These are phyloP conservation scores for Clarias magur DNA, from an alignment of 2,113 vertebrate species.

Conservation along the genomic window DNA sequence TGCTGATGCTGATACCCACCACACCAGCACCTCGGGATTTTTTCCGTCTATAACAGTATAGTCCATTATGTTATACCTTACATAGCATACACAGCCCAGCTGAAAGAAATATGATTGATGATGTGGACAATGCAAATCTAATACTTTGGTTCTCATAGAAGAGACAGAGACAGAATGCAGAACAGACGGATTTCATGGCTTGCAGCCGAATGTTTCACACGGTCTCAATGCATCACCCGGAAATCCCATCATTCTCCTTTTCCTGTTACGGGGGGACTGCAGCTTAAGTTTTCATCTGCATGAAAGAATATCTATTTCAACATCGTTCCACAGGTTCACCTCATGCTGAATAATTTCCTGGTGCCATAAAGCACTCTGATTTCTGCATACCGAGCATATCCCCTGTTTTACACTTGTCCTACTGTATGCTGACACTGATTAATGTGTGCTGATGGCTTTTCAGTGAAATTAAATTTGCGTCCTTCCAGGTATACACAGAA, in stretches of 20 bases:
- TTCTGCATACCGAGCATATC: conserved; percentile 36
- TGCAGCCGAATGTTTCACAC: conserved; percentile 43
- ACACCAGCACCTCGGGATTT: background rate
- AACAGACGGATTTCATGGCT: conserved; percentile 45
- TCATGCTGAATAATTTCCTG: conserved; percentile 47
- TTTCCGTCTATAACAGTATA: background rate
- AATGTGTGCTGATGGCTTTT: conserved; percentile 40
- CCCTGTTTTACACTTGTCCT: background rate
- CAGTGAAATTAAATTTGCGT: conserved; percentile 22
- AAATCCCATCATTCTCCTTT: conserved; percentile 53
- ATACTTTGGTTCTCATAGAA: background rate
- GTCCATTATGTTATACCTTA: background rate
- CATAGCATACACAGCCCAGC: background rate
- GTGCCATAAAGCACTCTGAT: conserved; percentile 45
- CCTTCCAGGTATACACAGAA: background rate
- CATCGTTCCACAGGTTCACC: conserved; percentile 53
- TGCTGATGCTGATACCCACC: background rate
- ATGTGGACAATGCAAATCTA: background rate
- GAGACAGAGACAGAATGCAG: background rate
- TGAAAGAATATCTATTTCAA: conserved; percentile 44
- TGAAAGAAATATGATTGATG: background rate
- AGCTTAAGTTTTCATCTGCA: conserved; percentile 49
- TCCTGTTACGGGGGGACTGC: conserved; percentile 33
- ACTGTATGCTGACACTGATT: conserved; percentile 32
- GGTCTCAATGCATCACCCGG: conserved; percentile 65